Percentiles rank a stretch among this genome's conserved stretches.
phyloP scores from a whole-genome alignment of 2,888 invertebrate species.

The Lepidochrysops patricia region DNA sequence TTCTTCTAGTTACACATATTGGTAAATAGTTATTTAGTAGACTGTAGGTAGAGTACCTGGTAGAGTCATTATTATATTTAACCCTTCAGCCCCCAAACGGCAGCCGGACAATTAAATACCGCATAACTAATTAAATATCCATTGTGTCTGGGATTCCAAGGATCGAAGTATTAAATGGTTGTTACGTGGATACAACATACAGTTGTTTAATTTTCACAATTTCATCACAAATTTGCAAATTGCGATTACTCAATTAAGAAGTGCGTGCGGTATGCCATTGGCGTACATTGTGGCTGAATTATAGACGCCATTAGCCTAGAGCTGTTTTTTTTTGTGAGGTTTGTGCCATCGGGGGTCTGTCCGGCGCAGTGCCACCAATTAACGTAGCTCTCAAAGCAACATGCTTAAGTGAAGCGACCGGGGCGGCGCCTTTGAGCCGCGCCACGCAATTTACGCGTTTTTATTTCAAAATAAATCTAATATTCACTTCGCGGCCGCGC shows the following conservation, averaged over 20 bases:
- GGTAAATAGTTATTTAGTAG: no score
- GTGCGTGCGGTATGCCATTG: not conserved
- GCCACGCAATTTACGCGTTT: conserved; percentile 36
- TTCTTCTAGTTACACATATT: no score
- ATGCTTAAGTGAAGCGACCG: conserved; percentile 42
- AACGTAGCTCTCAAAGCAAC: conserved; percentile 52
- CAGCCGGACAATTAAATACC: no score
- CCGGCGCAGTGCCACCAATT: conserved; percentile 39
- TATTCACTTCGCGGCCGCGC: conserved; percentile 26
- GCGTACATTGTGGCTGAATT: not conserved
- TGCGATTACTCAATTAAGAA: not conserved
- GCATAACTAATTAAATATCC: no score
- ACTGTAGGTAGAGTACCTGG: no score
- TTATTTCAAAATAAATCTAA: conserved; percentile 50
- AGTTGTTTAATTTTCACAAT: not conserved
- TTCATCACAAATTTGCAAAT: not conserved
- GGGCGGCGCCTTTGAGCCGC: conserved; percentile 56
- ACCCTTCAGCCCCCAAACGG: no score
- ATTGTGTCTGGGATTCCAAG: no score
- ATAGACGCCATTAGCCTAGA: not conserved
- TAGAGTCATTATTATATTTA: no score
- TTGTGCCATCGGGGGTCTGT: not conserved
- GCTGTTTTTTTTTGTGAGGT: conserved; percentile 8
- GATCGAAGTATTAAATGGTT: no score
- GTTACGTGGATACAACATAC: no score